Conservation (phyloP, 1,140 invertebrate genomes). For the Drosophila teissieri region DNA sequence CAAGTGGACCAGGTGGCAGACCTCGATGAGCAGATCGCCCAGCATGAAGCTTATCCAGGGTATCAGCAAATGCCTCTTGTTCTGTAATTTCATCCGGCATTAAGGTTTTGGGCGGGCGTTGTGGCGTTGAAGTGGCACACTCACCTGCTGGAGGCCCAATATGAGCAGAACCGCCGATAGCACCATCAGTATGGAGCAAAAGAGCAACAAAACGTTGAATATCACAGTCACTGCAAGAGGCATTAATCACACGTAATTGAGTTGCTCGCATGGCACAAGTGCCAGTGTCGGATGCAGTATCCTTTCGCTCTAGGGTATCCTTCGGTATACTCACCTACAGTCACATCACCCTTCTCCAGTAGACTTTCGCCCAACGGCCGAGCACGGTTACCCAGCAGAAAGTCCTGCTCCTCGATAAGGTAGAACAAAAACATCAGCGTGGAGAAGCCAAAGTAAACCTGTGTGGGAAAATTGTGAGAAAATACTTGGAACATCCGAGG, state of each 20-base stretch:
- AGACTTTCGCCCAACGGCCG: slow-evolving; percentile 68
- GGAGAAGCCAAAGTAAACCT: slow-evolving; percentile 77
- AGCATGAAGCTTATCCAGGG: slow-evolving; percentile 76
- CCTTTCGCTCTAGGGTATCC: background rate
- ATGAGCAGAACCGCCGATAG: slow-evolving; percentile 65
- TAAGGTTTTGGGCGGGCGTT: background rate
- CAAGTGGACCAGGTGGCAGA: slow-evolving; percentile 65
- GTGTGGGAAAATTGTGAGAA: slow-evolving; percentile 14
- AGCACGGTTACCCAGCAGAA: slow-evolving; percentile 54
- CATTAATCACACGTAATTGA: slow-evolving; percentile 56
- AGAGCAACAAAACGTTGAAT: slow-evolving; percentile 79
- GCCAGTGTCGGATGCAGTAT: background rate
- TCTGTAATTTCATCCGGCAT: slow-evolving; percentile 31
- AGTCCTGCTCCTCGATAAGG: slow-evolving; percentile 70
- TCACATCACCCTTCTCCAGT: slow-evolving; percentile 74
- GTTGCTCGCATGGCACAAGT: background rate
- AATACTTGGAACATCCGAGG: background rate
- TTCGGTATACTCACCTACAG: slow-evolving; percentile 54
- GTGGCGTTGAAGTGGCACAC: slow-evolving; percentile 19
- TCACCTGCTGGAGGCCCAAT: slow-evolving; percentile 65
- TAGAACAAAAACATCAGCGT: slow-evolving; percentile 72
- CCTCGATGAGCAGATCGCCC: slow-evolving; percentile 69
- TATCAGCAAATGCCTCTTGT: slow-evolving; percentile 69
- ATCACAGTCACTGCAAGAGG: slow-evolving; percentile 75
- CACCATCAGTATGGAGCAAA: slow-evolving; percentile 74